Percentiles rank a stretch among this genome's conserved stretches.
phyloP scores from a whole-genome alignment of 2,888 invertebrate genomes.

The Amphiduros pacificus region DNA sequence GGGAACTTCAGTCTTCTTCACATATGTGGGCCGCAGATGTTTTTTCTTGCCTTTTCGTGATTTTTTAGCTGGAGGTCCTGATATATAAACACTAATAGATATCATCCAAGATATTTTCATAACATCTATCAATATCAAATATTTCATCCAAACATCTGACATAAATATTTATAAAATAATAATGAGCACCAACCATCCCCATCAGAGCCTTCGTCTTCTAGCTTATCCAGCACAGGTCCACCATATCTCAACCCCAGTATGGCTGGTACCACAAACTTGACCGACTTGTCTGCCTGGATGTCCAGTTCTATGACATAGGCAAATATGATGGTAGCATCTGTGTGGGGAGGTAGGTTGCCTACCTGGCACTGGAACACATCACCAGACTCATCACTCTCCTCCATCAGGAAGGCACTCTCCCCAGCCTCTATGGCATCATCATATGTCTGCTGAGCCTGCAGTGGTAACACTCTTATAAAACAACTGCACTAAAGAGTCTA shows the following conservation, averaged over 20 bases:
- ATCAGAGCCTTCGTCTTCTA: no score
- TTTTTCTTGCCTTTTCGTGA: no score
- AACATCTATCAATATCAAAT: no score
- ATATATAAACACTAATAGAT: no score
- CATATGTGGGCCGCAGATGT: no score
- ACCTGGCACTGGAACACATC: constrained; percentile 39
- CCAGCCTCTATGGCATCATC: constrained; percentile 35
- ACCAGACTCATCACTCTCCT: constrained; percentile 31
- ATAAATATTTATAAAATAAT: no score
- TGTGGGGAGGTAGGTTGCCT: constrained; percentile 38
- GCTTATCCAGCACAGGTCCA: no score
- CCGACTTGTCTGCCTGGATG: constrained; percentile 29
- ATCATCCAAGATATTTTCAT: no score
- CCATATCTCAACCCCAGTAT: background rate
- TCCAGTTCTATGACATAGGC: constrained; percentile 37
- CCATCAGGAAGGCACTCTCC: constrained; percentile 35
- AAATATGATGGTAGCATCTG: constrained; percentile 32
- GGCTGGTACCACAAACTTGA: background rate
- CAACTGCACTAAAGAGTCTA: background rate
- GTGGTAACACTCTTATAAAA: background rate
- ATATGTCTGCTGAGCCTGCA: constrained; percentile 37
- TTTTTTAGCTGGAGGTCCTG: no score
- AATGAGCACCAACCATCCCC: no score
- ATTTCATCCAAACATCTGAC: no score
- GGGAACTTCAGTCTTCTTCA: no score